Evolutionary conservation across 2,888 invertebrate species (phyloP), one percentile per base, ranked within the genome.

Genomic region (Xylota segnis): DNA sequence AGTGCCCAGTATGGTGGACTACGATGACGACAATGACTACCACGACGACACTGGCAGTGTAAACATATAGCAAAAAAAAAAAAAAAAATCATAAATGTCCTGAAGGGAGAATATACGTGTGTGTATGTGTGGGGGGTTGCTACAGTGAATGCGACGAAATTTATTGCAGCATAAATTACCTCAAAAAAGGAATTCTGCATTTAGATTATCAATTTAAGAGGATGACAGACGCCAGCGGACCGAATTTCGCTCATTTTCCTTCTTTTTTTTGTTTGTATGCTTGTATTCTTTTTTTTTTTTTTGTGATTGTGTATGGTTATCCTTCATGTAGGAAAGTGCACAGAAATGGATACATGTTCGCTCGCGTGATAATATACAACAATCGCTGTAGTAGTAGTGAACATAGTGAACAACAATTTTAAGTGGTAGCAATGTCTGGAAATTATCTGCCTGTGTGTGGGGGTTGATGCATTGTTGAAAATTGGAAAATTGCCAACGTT

Each of bases 401-500:
- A n/a, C n/a, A n/a, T n/a, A 70, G n/a, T 29, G 79, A 75, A 79
- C 68, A 84, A 70, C 65, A 63, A 75, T 70, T 82, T 83, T 56
- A 78, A 74, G 70, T 70, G 74, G 45, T 63, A 34, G 84, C 70
- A 79, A 70, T 71, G 79, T 84, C 59, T 83, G 58, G 58, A 79
- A 71, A 79, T 75, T 78, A 45, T 74, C 43, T 70, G 7, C 14
- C 29, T 47, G n/a, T 34, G 16, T 66, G 43, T 52, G 45, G 66
- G 34, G 34, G 54, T 47, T 40, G 23, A 68, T 71, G 75, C 47
- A 81, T 81, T 84, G 81, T 84, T 84, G 50, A 45, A 81, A 81
- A 81, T 75, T 84, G 84, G 84, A 84, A 81, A 84, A 81, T 81
- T 84, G 84, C 84, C 84, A 84, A 71, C 84, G 47, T 81, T 84